Base-by-base conservation (phyloP, 2,888 invertebrate genomes). In the Diachrysia chrysitis region DNA sequence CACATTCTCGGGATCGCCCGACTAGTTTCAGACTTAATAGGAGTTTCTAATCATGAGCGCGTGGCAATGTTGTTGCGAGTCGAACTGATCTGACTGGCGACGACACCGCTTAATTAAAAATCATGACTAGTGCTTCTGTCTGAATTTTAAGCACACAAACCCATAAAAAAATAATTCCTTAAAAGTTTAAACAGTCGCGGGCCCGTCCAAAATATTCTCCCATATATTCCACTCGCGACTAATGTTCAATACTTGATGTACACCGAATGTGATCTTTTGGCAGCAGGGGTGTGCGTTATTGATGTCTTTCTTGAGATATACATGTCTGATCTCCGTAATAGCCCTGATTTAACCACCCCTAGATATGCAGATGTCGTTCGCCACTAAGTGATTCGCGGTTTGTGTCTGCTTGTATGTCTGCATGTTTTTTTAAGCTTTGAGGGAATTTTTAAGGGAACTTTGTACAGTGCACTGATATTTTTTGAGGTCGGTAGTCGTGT, bases 241-340 rank as follows among this genome's bases (percentile, higher is more conserved):
- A 92, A 91, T 90, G 92, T 92, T 93, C 93, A 93, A 94, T 94
- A 92, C 92, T 88, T 93, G 93, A 94, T 92, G 91, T 92, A 88
- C 90, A 92, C 90, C 92, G 89, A 91, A 93, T 91, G 92, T 87
- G 92, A 92, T 93, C 90, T 91, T 87, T 87, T 87, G 61, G 67
- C 66, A 69, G 74, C 75, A 77, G 66, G 81, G 79, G 82, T 78
- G 69, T 85, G 82, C 69, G 91, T 92, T 94, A 94, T 93, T 94
- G 94, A 94, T 94, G 93, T 91, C 89, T 91, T 88, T 69, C 87
- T 88, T 79, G 72, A 92, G 94, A 94, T 93, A 92, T 92, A 91
- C 92, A 91, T 91, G 92, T 89, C 87, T 82, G 82, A 85, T 32
- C 32, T 32, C 32, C 74, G 87, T 88, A 86, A 89, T 86, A 84